Evolutionary conservation across 2,797 vertebrate genomes (phyloP), one percentile per base, ranked within the genome.

Genomic region (Pseudochirops corinnae): DNA sequence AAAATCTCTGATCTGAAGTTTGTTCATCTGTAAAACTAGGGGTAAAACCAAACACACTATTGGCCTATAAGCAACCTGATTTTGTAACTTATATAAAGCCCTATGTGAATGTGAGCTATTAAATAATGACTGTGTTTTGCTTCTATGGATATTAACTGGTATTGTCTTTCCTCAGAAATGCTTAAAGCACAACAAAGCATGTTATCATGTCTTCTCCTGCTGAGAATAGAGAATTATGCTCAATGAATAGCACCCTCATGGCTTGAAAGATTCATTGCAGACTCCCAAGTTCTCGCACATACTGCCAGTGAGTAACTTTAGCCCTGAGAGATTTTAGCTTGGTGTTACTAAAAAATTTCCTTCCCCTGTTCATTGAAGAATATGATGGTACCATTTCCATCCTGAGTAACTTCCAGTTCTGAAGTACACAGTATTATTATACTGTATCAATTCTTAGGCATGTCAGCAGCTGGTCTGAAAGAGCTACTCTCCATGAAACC

Each of bases 311-410:
- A 95, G 67, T 95, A 90, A 1, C 55, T 96, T 96, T 95, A 62
- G 92, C 94, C 93, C 91, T 94, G 92, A 95, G 57, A 90, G 94
- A 92, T 50, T 94, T 90, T 18, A 93, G 52, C 24, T 94, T 50
- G n/a, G 56, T 94, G 91, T 97, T 95, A 90, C 94, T 96, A 57
- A 97, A 82, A 95, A 95, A 92, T 74, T 92, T 95, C 95, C 95
- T 93, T 87, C 82, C 39, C 55, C 52, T 94, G 29, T 90, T 94
- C 57, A 90, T 90, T 96, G 93, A 94, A 96, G 67, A 95, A 92
- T 55, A 94, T 0, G 16, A 55, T 58, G 90, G 29, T 56, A 91
- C 74, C 94, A 90, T 96, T 97, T 95, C 95, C 14, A 95, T 96
- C 21, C 39, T 5, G 39, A 94, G 91, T 46, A 97, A 97, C 95